Evolutionary conservation across 2,888 invertebrate species (phyloP), one percentile per base, ranked within the genome.

Genomic region (Drosophila maculinotata): DNA sequence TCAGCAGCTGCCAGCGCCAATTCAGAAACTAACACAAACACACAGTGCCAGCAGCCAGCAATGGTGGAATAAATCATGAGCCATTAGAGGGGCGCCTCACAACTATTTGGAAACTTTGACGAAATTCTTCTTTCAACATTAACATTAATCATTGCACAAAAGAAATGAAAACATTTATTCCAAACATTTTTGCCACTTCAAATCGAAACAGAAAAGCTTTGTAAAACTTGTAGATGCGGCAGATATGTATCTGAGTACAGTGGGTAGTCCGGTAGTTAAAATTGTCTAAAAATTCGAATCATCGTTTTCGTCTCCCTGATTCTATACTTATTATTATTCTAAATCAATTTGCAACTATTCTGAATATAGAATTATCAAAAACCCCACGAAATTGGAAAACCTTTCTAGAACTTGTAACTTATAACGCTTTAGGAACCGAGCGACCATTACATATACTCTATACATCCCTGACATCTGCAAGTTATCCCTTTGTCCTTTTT

Each of bases 1-100:
- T 58, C 87, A 71, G 87, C 87, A 71, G 87, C 86, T 69, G 85
- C 82, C 69, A 62, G 79, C 81, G 64, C 62, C 62, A 56, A 79
- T 58, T 76, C 79, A 77, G 81, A 77, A 70, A 82, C 82, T 82
- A 83, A 82, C 83, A 85, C 77, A 73, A 48, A 69, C 70, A 74
- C 58, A 70, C 65, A 54, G 31, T 52, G 60, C 31, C 68, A 59
- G 49, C 71, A 48, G 33, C 64, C 79, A 60, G 17, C 56, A 35
- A 56, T 38, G 62, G 71, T 73, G 89, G 87, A n/a, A n/a, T n/a
- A n/a, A 84, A 74, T 77, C 80, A 69, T 74, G 59, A 80, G 62
- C 69, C 70, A 69, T 80, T 85, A 70, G 63, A 44, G 51, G 57
- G 53, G 59, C 51, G 57, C 53, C 38, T 38, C 58, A 45, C 62